Percentiles rank a stretch among this genome's conserved stretches.
phyloP scores from a whole-genome alignment of 1,140 invertebrate genomes.

The Drosophila carrolli region DNA sequence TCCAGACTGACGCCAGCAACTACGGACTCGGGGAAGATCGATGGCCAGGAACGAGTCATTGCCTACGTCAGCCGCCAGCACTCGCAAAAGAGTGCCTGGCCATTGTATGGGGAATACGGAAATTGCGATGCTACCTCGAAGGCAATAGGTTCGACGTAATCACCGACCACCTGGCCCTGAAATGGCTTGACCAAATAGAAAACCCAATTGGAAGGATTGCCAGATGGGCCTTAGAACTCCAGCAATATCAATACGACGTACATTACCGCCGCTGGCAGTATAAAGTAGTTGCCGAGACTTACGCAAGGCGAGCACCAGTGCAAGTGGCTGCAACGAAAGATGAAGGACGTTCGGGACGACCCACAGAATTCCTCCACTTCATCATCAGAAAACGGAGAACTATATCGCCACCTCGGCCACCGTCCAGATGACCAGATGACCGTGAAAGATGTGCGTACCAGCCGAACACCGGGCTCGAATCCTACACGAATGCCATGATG shows the following conservation, averaged over 20 bases:
- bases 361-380: constrained; percentile 1
- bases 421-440: background rate
- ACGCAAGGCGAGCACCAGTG: background rate
- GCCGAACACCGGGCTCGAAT: background rate
- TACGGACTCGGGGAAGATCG: too few relatives aligned
- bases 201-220: background rate
- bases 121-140: background rate
- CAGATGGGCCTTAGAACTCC: background rate
- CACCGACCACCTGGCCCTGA: too few relatives aligned
- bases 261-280: background rate
- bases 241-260: background rate
- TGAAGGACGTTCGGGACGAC: background rate
- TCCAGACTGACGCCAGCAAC: too few relatives aligned
- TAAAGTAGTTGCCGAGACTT: background rate
- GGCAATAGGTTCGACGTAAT: too few relatives aligned
- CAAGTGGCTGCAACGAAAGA: background rate
- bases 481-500: background rate
- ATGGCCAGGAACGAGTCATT: too few relatives aligned
- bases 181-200: too few relatives aligned
- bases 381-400: constrained; percentile 1
- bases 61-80: too few relatives aligned
- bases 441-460: background rate
- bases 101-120: too few relatives aligned
- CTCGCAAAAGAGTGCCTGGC: too few relatives aligned
- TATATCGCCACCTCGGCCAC: constrained; percentile 1